Base-by-base conservation (phyloP, 2,113 vertebrate species). In the Tragelaphus scriptus region DNA sequence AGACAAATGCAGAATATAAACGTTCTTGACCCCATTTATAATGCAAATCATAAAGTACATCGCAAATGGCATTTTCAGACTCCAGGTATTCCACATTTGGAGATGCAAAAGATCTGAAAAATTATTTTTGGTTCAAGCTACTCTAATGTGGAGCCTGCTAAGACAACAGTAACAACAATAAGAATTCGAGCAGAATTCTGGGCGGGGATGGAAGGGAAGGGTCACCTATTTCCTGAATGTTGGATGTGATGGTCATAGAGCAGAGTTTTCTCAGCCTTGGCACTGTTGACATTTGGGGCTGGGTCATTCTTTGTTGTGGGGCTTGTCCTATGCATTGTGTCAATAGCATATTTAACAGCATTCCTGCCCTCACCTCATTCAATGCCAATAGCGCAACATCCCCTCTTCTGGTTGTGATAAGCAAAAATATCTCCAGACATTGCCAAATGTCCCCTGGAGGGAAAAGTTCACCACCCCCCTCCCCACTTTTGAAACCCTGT, bases 1-100 rank as follows among this genome's bases (percentile, higher is more conserved):
- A 63, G 88, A 85, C 88, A 97, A 85, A 63, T 61, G 80, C 80
- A 88, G 94, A 94, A 85, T 79, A 44, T 9, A 77, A 89, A 87
- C 1, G 1, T 44, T 88, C 85, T 77, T 40, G 89, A 65, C 59
- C 85, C 10, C 0, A 28, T 81, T 53, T 85, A 71, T 51, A 94
- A 94, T 25, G 36, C 80, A 80, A 85, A 77, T 59, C 79, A 61
- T 81, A 93, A 89, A 95, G 80, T 32, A 85, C 36, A 63, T 32
- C 2, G 6, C 16, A 71, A 77, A 77, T 44, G 84, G 63, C 28
- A 21, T 91, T 90, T 93, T 86, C 63, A 55, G 53, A 59, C 16
- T 63, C 58, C 47, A 95, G 82, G 49, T 85, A 85, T 10, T 92
- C 89, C 87, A 65, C 56, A 82, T 80, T 65, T 87, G 59, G 68